Evolutionary conservation across 1,140 invertebrate genomes (phyloP), one percentile per base, ranked within the genome.

Genomic region (Heliconius melpomene): DNA sequence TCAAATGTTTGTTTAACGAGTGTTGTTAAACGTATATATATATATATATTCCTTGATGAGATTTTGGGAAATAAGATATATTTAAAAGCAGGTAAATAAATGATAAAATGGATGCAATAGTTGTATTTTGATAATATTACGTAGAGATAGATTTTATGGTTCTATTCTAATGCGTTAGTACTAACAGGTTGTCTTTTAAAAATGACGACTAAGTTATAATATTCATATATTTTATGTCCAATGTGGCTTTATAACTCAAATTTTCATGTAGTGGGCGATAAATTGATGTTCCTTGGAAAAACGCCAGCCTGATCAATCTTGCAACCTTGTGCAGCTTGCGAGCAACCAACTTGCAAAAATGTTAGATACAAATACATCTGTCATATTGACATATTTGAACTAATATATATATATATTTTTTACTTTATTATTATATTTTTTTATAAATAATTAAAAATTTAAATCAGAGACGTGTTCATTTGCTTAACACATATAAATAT

Each of bases 241-340:
- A 60, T 60, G 54, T 60, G 54, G n/a, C 54, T n/a, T 75, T 75
- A 75, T 60, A 54, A 75, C 50, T 50, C 74, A 75, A 75, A 75
- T 57, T 60, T 60, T 75, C 74, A 50, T 29, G 54, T 72, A 78
- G 71, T 57, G 50, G 18, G 71, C 70, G 50, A 73, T 78, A 78
- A 78, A 72, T 72, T 78, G 70, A 73, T 29, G 50, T 73, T 32
- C 29, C 70, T 78, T 78, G 77, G 77, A 72, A 23, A 73, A 18
- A 26, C 23, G 77, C 77, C 77, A 78, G 77, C 71, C 29, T 23
- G n/a, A 52, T 13, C 50, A 54, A 54, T 57, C 77, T 52, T 72
- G 75, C 9, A 77, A 71, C 18, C 29, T 77, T 38, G 75, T 18
- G 50, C 26, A 66, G 57, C 75, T 29, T 60, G 54, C 54, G 32